Conservation (phyloP, 2,797 vertebrate species). For the Iguana delicatissima region DNA sequence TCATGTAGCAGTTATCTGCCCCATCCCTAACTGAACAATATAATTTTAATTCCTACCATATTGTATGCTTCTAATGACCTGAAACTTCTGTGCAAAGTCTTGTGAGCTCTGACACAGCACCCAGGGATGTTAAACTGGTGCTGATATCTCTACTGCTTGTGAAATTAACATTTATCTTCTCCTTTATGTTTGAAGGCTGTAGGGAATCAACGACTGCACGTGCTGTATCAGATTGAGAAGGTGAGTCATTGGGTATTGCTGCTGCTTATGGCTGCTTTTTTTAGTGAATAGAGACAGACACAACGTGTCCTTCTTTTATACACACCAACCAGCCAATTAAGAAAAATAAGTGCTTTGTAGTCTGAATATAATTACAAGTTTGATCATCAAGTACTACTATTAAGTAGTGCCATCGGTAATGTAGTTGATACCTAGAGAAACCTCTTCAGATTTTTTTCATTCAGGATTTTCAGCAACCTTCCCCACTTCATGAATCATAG, state of each 20-base stretch:
- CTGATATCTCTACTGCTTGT: not conserved
- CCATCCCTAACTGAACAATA: not conserved
- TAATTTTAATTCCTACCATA: not conserved
- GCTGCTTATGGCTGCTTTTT: not conserved
- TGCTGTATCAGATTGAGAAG: conserved; percentile 90
- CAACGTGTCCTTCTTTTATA: not conserved
- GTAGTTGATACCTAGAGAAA: not conserved
- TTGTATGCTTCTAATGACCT: no score
- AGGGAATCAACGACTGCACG: conserved; percentile 84
- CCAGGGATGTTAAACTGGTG: not conserved
- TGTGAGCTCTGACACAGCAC: no score
- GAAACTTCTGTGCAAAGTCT: not conserved
- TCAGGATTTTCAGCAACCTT: no score
- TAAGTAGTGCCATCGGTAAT: not conserved
- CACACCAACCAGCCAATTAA: not conserved
- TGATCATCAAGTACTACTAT: not conserved
- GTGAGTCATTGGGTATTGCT: conserved; percentile 66
- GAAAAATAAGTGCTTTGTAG: not conserved
- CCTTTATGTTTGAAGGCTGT: conserved; percentile 81
- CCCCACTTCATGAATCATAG: no score
- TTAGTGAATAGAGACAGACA: no score
- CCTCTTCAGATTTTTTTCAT: no score
- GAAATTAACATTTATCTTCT: conserved; percentile 38
- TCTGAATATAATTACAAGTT: not conserved
- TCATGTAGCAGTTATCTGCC: not conserved